Percentiles rank a stretch among this genome's conserved stretches.
Conservation (phyloP, 2,888 invertebrate genomes). For the Drosophila neotestacea region DNA sequence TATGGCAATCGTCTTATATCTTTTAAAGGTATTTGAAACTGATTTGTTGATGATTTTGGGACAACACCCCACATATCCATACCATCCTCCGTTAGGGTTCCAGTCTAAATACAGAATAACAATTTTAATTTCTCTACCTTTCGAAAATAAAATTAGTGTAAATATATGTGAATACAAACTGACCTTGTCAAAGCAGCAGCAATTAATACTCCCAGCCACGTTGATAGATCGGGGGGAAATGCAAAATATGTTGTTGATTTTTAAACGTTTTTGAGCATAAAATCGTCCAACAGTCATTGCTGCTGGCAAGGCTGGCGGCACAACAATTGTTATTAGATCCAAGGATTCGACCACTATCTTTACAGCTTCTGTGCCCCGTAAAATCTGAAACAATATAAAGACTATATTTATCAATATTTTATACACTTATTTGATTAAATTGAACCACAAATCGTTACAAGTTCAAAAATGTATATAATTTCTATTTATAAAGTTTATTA, state of each 20-base stretch:
- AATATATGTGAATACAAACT: constrained; percentile 17
- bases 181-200: constrained; percentile 96
- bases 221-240: constrained; percentile 97
- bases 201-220: constrained; percentile 95
- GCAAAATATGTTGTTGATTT: constrained; percentile 92
- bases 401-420: neutral
- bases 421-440: neutral
- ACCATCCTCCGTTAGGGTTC: constrained; percentile 98
- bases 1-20: constrained; percentile 86
- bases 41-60: constrained; percentile 86
- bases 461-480: too few species aligned
- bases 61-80: constrained; percentile 97
- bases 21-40: constrained; percentile 85
- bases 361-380: constrained; percentile 87
- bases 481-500: too few species aligned
- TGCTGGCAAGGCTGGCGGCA: constrained; percentile 97
- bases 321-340: constrained; percentile 97
- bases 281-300: constrained; percentile 98
- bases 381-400: constrained; percentile 85
- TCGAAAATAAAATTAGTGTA: neutral
- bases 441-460: too few species aligned
- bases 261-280: constrained; percentile 94
- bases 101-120: constrained; percentile 88
- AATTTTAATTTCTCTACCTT: neutral
- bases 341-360: constrained; percentile 92